phyloP scores from a whole-genome alignment of 2,888 invertebrate genomes.

The Caenorhabditis sp. region DNA sequence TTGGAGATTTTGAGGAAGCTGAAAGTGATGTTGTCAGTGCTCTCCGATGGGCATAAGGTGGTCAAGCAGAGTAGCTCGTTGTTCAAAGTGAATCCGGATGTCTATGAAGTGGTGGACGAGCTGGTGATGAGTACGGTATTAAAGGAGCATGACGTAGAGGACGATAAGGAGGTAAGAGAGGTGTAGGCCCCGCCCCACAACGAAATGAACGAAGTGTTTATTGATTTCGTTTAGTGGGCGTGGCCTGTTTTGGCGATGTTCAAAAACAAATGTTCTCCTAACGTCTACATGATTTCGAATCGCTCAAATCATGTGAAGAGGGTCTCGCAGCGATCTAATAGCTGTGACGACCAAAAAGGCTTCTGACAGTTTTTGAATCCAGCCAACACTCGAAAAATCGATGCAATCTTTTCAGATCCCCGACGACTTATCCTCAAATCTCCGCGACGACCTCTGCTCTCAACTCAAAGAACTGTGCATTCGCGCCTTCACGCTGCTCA shows the following conservation, averaged over 20 bases:
- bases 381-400: too few species aligned
- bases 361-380: too few species aligned
- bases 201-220: too few species aligned
- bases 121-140: conserved; percentile 20
- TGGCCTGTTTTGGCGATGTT: too few species aligned
- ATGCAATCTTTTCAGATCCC: conserved; percentile 28
- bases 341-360: too few species aligned
- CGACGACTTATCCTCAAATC: neutral
- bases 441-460: conserved; percentile 56
- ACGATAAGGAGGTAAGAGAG: neutral
- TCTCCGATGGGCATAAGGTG: conserved; percentile 56
- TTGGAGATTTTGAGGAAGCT: conserved; percentile 47
- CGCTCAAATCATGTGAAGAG: too few species aligned
- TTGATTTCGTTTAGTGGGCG: too few species aligned
- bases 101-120: conserved; percentile 32
- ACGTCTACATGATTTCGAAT: too few species aligned
- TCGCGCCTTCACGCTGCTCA: conserved; percentile 66
- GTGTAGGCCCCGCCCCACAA: too few species aligned
- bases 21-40: conserved; percentile 48
- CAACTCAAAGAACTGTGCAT: conserved; percentile 67
- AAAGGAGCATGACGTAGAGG: neutral
- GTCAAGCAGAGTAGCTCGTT: conserved; percentile 59
- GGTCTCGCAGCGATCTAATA: too few species aligned
- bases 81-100: conserved; percentile 56
- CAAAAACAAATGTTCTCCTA: too few species aligned